Evolutionary conservation across 37 sponge, comb jelly and placozoan species (phyloP), one percentile per base, ranked within the genome.

Genomic region (Diacarnus erythraeanus): DNA sequence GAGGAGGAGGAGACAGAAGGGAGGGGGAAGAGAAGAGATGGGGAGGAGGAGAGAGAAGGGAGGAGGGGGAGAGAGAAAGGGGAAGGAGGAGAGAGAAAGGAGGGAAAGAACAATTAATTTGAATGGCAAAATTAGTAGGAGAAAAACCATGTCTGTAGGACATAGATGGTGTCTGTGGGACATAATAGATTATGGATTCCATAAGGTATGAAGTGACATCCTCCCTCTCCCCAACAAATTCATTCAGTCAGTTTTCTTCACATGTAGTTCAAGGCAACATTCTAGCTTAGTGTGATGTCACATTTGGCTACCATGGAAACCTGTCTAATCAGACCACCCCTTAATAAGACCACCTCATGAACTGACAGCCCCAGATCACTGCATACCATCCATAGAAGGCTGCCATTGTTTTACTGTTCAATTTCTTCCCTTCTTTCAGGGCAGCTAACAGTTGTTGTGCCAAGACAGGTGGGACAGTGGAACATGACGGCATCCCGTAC

Each of bases 341-440:
- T n/a, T n/a, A n/a, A n/a, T n/a, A n/a, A n/a, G n/a, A n/a, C n/a
- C n/a, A n/a, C n/a, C n/a, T n/a, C n/a, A n/a, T n/a, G n/a, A n/a
- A n/a, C n/a, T n/a, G n/a, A n/a, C n/a, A n/a, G n/a, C n/a, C n/a
- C n/a, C n/a, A n/a, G n/a, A n/a, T n/a, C n/a, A n/a, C n/a, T n/a
- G 61, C 79, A 64, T 57, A 89, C 89, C 84, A 89, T 74, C 79
- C 81, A 54, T 79, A 57, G 63, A 89, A 83, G 44, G 76, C 69
- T 12, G 72, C 37, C 25, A 89, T 59, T 38, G 84, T 83, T 63
- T 75, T 83, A 5, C 64, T 64, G 60, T 89, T 72, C 36, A 89
- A 76, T 42, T 68, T 78, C 74, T 83, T 83, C 20, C 44, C 51
- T 18, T 78, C 42, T 26, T 34, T 69, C 30, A 89, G 80, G 42